Base-by-base conservation (phyloP, 2,888 invertebrate species). In the Pristionchus maxplancki region DNA sequence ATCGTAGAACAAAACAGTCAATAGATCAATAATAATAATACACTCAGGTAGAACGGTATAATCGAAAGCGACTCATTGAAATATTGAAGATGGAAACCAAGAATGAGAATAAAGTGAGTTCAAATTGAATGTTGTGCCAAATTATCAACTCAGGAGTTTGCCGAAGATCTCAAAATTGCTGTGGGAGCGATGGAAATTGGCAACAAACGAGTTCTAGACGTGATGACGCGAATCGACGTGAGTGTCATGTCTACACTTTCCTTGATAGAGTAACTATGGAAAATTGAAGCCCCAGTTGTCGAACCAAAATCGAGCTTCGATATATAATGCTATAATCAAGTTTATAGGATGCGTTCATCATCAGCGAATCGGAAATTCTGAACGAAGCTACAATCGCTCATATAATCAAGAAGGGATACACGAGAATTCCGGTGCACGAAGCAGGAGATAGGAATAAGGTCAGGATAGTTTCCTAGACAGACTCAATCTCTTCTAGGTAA, bases 131-230 rank as follows among this genome's bases (percentile, higher is more conserved):
- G 20, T 71, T 37, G 40, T 40, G 34, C 13, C 34, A 17, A 31
- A 31, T 13, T 17, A 71, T 6, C 9, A 1, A 34, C 85, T 17
- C 48, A 89, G 87, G 91, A 92, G 28, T 88, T 92, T 24, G 93
- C 93, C 1, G 93, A 91, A 53, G 93, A 93, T 71, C 88, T 93
- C 40, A 94, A 89, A 86, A 93, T 93, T 40, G 93, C 92, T 13
- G 92, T 93, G 9, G 93, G 93, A 34, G 93, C 93, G 28, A 93
- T 93, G 91, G 93, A 93, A 87, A 91, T 93, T 48, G 88, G 88
- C 17, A 93, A 93, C 83, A 93, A 93, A 88, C 89, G 89, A n/a
- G 93, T 92, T 15, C 44, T 58, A 17, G 92, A 93, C 40, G 93
- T 92, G 20, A 93, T 93, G 93, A 93, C 93, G 1, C 90, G 90